phyloP scores from a whole-genome alignment of 2,888 invertebrate species.

The Pyrochroa serraticornis region DNA sequence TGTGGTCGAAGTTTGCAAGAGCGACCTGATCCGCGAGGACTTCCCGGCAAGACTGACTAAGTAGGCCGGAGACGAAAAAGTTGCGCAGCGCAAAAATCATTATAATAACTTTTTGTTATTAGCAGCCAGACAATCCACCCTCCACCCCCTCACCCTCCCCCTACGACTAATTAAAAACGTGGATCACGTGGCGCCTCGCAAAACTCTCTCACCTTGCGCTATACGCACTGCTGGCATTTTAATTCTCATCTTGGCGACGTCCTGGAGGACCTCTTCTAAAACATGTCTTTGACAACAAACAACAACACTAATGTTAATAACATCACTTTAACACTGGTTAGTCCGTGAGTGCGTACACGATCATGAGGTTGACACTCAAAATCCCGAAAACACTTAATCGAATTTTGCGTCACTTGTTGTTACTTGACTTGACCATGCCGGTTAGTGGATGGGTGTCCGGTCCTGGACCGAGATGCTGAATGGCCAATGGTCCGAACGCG shows the following conservation, averaged over 20 bases:
- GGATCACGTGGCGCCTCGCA: slow-evolving; percentile 46
- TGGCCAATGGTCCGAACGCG: slow-evolving; percentile 59
- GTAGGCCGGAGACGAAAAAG: slow-evolving; percentile 45
- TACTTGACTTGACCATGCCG: slow-evolving; percentile 26
- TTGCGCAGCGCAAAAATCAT: slow-evolving; percentile 58
- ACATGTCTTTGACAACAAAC: too few relatives aligned
- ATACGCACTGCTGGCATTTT: slow-evolving; percentile 97
- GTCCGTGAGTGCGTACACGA: too few relatives aligned
- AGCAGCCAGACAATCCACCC: slow-evolving; percentile 57
- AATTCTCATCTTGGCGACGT: slow-evolving; percentile 85
- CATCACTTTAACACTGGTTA: slow-evolving; percentile 3
- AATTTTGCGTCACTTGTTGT: slow-evolving; percentile 12
- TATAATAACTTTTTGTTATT: slow-evolving; percentile 58
- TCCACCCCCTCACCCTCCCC: slow-evolving; percentile 36
- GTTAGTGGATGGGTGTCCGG: slow-evolving; percentile 16
- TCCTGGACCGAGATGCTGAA: slow-evolving; percentile 54
- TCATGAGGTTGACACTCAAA: not conserved
- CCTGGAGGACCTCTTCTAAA: too few relatives aligned
- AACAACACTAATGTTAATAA: too few relatives aligned
- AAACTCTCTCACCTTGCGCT: slow-evolving; percentile 82
- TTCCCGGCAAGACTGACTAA: slow-evolving; percentile 29
- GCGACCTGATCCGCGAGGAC: slow-evolving; percentile 13
- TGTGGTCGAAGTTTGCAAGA: not conserved
- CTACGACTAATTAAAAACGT: slow-evolving; percentile 35
- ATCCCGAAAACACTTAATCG: not conserved